These are phyloP conservation scores for Leptopilina clavipes DNA, from an alignment of 1,140 invertebrate species.

Conservation along the genomic window DNA sequence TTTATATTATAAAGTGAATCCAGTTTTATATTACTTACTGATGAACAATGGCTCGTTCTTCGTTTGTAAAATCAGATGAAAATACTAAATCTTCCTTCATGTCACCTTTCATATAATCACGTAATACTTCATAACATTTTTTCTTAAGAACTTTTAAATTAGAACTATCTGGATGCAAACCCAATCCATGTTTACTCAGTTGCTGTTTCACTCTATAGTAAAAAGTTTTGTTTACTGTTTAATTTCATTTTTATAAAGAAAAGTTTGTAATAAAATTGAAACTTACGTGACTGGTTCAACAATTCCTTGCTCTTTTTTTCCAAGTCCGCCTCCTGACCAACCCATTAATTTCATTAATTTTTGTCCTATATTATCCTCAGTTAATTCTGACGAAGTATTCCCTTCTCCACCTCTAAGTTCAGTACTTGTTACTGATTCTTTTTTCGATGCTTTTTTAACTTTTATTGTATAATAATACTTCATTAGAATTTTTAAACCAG, in stretches of 20 bases:
- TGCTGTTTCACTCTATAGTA: slow-evolving; percentile 69
- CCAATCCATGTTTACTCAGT: slow-evolving; percentile 66
- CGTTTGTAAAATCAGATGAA: slow-evolving; percentile 81
- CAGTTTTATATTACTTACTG: slow-evolving; percentile 74
- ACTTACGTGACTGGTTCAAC: slow-evolving; percentile 78
- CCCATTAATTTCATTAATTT: slow-evolving; percentile 88
- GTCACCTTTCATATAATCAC: slow-evolving; percentile 75
- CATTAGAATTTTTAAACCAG: slow-evolving; percentile 68
- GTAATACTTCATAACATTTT: slow-evolving; percentile 61
- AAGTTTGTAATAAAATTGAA: slow-evolving; percentile 39
- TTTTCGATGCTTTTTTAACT: slow-evolving; percentile 60
- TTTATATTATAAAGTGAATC: no score
- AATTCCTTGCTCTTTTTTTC: slow-evolving; percentile 82
- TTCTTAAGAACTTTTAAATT: slow-evolving; percentile 67
- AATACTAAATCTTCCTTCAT: slow-evolving; percentile 80
- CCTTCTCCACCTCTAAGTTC: slow-evolving; percentile 20
- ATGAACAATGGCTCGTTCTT: slow-evolving; percentile 83
- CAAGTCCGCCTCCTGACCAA: slow-evolving; percentile 86
- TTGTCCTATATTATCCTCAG: slow-evolving; percentile 78
- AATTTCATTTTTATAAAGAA: slow-evolving; percentile 33
- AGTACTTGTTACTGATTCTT: slow-evolving; percentile 44
- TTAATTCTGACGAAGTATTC: slow-evolving; percentile 53
- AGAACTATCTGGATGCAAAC: slow-evolving; percentile 60
- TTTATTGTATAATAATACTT: slow-evolving; percentile 76
- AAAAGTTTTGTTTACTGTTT: background rate